These are phyloP conservation scores for Phymorhynchus buccinoides DNA, from an alignment of 1,140 invertebrate species.

Conservation along the genomic window DNA sequence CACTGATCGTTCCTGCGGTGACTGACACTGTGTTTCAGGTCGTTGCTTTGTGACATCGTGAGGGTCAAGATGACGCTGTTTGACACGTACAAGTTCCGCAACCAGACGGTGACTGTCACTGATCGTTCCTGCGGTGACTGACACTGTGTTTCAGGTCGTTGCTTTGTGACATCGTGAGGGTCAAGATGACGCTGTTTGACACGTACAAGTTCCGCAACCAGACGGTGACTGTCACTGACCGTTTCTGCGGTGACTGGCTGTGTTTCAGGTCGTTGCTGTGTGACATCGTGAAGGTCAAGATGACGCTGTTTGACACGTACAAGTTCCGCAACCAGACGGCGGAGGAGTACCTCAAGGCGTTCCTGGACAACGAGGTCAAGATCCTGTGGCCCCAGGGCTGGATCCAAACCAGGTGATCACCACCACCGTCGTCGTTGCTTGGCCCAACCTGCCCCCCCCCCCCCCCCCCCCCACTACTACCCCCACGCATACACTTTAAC, in stretches of 20 bases:
- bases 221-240: too few species aligned
- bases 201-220: constrained; percentile 75
- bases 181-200: constrained; percentile 76
- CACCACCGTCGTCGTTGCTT: too few species aligned
- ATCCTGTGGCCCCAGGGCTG: constrained; percentile 78
- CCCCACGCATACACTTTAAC: too few species aligned
- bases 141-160: constrained; percentile 68
- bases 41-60: constrained; percentile 74
- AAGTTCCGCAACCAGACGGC: constrained; percentile 76
- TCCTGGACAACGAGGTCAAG: constrained; percentile 76
- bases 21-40: constrained; percentile 69
- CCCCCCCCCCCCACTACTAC: background rate
- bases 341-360: constrained; percentile 76
- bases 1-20: too few species aligned
- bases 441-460: too few species aligned
- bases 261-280: constrained; percentile 71
- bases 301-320: constrained; percentile 74
- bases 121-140: too few species aligned
- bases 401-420: constrained; percentile 75
- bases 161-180: constrained; percentile 74
- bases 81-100: constrained; percentile 75
- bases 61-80: constrained; percentile 75
- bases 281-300: constrained; percentile 75
- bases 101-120: too few species aligned
- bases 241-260: too few species aligned